A percentile compares a stretch with the other conserved stretches of the same genome.
Conservation (phyloP, 2,113 vertebrate species). For the Rhynchopsitta pachyrhyncha region DNA sequence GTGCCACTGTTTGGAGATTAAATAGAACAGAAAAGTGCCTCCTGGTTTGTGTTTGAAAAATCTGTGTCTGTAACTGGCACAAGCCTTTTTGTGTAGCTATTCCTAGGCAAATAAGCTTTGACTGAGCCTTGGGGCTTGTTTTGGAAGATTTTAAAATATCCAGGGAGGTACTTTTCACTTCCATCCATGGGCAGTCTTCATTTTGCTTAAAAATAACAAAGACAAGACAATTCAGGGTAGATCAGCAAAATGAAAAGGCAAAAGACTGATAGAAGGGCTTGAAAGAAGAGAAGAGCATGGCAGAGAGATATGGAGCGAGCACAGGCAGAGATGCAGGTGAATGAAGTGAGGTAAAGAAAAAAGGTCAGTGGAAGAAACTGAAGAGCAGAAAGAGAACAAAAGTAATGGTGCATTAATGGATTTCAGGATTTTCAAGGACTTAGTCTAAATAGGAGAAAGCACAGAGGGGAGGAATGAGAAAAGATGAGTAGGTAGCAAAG, state of each 20-base stretch:
- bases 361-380: background rate
- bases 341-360: background rate
- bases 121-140: constrained; percentile 24
- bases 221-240: background rate
- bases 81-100: constrained; percentile 7
- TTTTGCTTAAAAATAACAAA: constrained; percentile 34
- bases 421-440: background rate
- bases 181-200: constrained; percentile 13
- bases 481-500: background rate
- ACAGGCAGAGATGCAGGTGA: background rate
- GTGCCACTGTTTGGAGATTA: background rate
- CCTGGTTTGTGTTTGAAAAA: background rate
- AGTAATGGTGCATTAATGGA: background rate
- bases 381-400: background rate
- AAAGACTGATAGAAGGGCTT: background rate
- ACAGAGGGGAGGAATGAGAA: background rate
- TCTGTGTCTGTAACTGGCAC: background rate
- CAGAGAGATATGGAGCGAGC: background rate
- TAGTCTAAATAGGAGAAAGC: background rate
- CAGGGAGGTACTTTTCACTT: background rate
- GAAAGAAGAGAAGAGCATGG: background rate
- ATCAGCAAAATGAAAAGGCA: background rate
- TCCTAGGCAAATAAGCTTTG: constrained; percentile 35
- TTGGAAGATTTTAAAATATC: constrained; percentile 3
- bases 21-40: background rate